Evolutionary conservation across 2,797 vertebrate species (phyloP), one percentile per base, ranked within the genome.

Genomic region (Chelmon rostratus): DNA sequence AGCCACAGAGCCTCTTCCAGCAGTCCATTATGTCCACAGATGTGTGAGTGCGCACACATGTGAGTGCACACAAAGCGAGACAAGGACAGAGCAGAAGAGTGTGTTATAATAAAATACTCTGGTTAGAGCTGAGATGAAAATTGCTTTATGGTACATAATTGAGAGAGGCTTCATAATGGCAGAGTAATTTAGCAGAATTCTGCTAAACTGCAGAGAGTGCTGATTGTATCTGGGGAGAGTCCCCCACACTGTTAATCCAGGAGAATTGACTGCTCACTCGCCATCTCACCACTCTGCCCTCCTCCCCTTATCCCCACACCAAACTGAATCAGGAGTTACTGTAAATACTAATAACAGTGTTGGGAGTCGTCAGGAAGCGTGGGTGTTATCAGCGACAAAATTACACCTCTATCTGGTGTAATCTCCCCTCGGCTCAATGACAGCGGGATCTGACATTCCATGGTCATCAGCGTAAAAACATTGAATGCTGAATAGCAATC

Each of bases 311-410:
- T 75, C 58, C 69, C 28, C 40, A 53, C 28, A 82, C 42, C 59
- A 77, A 81, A 82, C 37, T 38, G 79, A 81, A 81, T 69, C 78
- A 76, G 47, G 68, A 78, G 80, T 86, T 86, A 42, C 40, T 5
- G 40, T 42, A 82, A 87, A 84, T 49, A 54, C 70, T 65, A 86
- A 79, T 68, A 83, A 87, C 64, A 83, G 63, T 31, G 33, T 38
- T 35, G 62, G 54, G 54, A 85, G 68, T 50, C 21, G 38, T 54
- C 70, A 81, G 74, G 82, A 90, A 70, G 68, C 25, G 28, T 31
- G 65, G 57, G 47, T 71, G 76, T 89, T 57, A 91, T 86, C 70
- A 70, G 84, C 2, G 3, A 73, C 85, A 85, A 83, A 84, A 86
- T 87, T 54, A 86, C 66, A 76, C 85, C 73, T 75, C 54, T 79